phyloP scores from a whole-genome alignment of 1,140 invertebrate species.

The Paralvinella palmiformis region DNA sequence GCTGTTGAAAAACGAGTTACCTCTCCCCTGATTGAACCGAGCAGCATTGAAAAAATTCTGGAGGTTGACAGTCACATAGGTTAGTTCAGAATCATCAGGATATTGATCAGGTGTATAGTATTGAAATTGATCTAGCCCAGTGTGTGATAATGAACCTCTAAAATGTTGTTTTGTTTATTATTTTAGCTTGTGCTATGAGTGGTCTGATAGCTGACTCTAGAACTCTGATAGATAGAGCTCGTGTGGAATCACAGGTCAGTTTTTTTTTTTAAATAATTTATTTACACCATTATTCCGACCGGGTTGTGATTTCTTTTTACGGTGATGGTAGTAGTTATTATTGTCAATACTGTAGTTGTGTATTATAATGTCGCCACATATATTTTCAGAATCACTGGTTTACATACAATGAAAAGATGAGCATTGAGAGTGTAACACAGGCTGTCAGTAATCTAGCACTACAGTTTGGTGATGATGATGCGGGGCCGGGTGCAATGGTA shows the following conservation, averaged over 20 bases:
- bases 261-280: too few relatives aligned
- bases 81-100: too few relatives aligned
- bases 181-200: slow-evolving; percentile 83
- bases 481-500: slow-evolving; percentile 88
- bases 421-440: slow-evolving; percentile 93
- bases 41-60: slow-evolving; percentile 93
- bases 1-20: slow-evolving; percentile 98
- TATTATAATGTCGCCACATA: slow-evolving; percentile 13
- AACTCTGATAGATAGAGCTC: slow-evolving; percentile 87
- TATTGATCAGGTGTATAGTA: too few relatives aligned
- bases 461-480: slow-evolving; percentile 95
- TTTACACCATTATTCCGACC: too few relatives aligned
- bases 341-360: not conserved
- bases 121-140: too few relatives aligned
- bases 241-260: slow-evolving; percentile 78
- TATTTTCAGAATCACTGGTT: slow-evolving; percentile 88
- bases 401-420: slow-evolving; percentile 93
- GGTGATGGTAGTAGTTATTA: not conserved
- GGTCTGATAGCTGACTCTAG: slow-evolving; percentile 97
- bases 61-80: slow-evolving; percentile 93
- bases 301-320: too few relatives aligned
- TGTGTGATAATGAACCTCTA: not conserved
- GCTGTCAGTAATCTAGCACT: slow-evolving; percentile 97
- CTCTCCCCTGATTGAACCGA: slow-evolving; percentile 90
- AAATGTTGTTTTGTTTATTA: slow-evolving; percentile 10